Percentiles rank a stretch among this genome's conserved stretches.
These are phyloP conservation scores for Anabas testudineus DNA, from an alignment of 2,797 vertebrate species.

Conservation along the genomic window DNA sequence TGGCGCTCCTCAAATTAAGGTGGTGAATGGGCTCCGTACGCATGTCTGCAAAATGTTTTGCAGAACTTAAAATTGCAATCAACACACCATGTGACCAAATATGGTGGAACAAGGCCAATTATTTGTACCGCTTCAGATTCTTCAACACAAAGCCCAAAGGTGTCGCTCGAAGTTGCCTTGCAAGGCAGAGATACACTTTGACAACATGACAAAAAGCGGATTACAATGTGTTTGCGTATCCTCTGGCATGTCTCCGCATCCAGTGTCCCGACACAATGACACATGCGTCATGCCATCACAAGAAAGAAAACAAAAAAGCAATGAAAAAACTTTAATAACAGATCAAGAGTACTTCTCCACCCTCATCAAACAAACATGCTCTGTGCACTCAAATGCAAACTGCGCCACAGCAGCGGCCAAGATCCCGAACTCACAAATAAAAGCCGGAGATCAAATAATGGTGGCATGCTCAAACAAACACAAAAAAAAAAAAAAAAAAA, in stretches of 20 bases:
- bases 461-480: constrained; percentile 15
- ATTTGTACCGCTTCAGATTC: background rate
- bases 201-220: background rate
- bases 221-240: constrained; percentile 13
- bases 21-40: background rate
- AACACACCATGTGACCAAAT: background rate
- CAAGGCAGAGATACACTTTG: background rate
- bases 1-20: background rate
- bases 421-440: background rate
- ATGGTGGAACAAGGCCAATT: background rate
- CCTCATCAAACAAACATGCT: constrained; percentile 26
- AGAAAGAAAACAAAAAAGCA: too few relatives aligned
- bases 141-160: constrained; percentile 3
- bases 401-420: background rate
- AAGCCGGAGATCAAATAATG: background rate
- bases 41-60: background rate
- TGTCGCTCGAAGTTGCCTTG: constrained; percentile 1
- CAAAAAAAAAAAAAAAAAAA: too few relatives aligned
- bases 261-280: constrained; percentile 28
- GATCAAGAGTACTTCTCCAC: constrained; percentile 15
- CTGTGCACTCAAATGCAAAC: constrained; percentile 3
- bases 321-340: background rate
- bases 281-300: constrained; percentile 37
- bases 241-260: constrained; percentile 10
- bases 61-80: background rate